phyloP scores from a whole-genome alignment of 2,888 invertebrate genomes.

The Galeruca laticollis region DNA sequence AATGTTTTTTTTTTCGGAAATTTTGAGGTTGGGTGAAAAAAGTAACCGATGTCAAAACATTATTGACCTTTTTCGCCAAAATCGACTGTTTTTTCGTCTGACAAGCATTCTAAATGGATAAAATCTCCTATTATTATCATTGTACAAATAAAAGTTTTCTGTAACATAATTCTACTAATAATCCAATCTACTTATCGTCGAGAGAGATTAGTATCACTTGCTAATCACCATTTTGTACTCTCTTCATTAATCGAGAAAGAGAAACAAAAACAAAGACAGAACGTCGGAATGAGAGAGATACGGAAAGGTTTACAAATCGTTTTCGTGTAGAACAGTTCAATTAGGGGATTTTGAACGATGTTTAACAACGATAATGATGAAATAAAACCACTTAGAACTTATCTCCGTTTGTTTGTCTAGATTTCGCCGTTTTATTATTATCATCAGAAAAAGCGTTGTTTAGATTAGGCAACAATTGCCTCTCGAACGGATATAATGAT shows the following conservation, averaged over 20 bases:
- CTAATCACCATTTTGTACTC: conserved; percentile 40
- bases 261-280: conserved; percentile 5
- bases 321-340: conserved; percentile 19
- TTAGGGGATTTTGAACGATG: conserved; percentile 21
- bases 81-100: too few species aligned
- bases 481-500: conserved; percentile 2
- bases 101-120: neutral
- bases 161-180: conserved; percentile 37
- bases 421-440: conserved; percentile 14
- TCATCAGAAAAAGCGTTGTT: conserved; percentile 7
- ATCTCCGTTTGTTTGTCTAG: conserved; percentile 12
- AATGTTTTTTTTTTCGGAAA: too few species aligned
- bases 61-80: too few species aligned
- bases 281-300: neutral
- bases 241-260: conserved; percentile 38
- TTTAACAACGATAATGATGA: conserved; percentile 14
- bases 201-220: conserved; percentile 36
- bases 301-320: conserved; percentile 11
- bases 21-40: too few species aligned
- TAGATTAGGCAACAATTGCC: neutral
- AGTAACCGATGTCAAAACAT: too few species aligned
- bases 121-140: neutral
- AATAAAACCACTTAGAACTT: conserved; percentile 22
- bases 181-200: conserved; percentile 5
- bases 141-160: conserved; percentile 21